A percentile compares a stretch with the other conserved stretches of the same genome.
Evolutionary conservation across 2,113 vertebrate species (phyloP).

Genomic region (Chionis minor): DNA sequence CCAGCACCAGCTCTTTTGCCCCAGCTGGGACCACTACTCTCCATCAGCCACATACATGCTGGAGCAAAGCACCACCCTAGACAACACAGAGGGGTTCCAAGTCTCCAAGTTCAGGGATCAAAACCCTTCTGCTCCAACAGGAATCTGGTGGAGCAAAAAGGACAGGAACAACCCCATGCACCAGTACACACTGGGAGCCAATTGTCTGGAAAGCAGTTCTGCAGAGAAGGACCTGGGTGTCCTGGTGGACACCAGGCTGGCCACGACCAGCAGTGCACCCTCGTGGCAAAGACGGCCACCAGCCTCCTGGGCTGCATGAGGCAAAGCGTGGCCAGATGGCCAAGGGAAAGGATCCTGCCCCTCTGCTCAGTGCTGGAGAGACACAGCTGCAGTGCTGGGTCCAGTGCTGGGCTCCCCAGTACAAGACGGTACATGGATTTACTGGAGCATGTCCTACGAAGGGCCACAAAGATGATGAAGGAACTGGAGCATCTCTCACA

Average conservation of each 20-base stretch:
- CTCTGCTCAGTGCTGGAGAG: not conserved
- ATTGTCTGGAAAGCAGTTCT: not conserved
- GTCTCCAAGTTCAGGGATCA: not conserved
- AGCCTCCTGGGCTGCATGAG: not conserved
- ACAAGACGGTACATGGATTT: not conserved
- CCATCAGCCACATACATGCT: accelerated
- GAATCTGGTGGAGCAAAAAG: not conserved
- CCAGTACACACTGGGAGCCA: not conserved
- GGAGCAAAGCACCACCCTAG: not conserved
- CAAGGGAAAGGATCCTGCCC: not conserved
- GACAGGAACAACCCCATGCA: not conserved
- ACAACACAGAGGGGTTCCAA: not conserved
- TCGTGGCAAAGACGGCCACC: accelerated
- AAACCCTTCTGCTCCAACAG: not conserved
- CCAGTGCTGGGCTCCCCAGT: not conserved
- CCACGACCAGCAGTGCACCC: not conserved
- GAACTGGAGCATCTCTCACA: not conserved
- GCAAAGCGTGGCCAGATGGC: not conserved
- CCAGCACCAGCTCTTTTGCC: not conserved
- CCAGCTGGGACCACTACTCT: not conserved
- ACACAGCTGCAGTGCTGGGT: not conserved
- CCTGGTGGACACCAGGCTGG: not conserved
- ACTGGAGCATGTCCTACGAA: not conserved
- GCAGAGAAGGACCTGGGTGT: not conserved
- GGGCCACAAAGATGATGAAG: not conserved